Conservation (phyloP, 2,113 vertebrate species). For the Axis porcinus region DNA sequence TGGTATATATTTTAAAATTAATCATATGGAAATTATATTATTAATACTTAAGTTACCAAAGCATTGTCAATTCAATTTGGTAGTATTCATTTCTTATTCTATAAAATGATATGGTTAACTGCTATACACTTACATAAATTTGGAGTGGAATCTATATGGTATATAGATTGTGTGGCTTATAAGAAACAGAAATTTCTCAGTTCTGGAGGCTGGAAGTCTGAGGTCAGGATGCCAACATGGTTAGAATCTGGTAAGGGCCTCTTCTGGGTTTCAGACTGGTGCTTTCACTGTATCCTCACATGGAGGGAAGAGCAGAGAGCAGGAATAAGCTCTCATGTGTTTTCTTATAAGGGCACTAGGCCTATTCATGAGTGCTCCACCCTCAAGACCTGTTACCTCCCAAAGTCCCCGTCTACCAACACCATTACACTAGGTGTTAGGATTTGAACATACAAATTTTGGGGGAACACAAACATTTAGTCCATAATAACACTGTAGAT, state of each 20-base stretch:
- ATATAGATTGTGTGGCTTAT: background rate
- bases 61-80: background rate
- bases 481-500: background rate
- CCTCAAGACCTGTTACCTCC: background rate
- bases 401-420: background rate
- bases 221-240: background rate
- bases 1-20: background rate
- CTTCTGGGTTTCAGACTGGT: background rate
- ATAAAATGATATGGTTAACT: background rate
- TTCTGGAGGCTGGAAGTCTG: background rate
- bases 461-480: background rate
- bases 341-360: background rate
- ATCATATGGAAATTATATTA: background rate
- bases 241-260: background rate
- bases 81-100: conserved; percentile 27
- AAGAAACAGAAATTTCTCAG: background rate
- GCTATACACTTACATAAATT: background rate
- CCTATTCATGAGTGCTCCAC: background rate
- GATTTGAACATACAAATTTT: background rate
- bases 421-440: background rate
- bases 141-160: background rate
- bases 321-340: background rate
- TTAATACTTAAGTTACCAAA: background rate
- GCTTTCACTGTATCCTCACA: background rate
- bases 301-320: background rate